Base-by-base conservation (phyloP, 2,888 invertebrate genomes). In the Emesis furor region DNA sequence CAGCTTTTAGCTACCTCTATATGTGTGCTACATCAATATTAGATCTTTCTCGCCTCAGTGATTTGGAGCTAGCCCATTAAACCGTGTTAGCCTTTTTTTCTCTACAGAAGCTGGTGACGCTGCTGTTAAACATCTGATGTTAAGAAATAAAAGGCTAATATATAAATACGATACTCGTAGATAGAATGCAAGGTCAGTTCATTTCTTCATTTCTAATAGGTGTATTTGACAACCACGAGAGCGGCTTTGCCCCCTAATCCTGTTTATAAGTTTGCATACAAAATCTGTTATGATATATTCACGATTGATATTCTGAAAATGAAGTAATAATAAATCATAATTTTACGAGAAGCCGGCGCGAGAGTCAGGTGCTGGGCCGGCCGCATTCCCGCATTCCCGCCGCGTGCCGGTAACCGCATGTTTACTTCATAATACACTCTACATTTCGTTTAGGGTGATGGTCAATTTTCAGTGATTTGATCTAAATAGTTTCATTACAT, bases 371-470 rank as follows among this genome's bases (percentile, higher is more conserved):
- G 2, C 10, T 2, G 62, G 32, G 12, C n/a, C n/a, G n/a, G n/a
- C n/a, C n/a, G n/a, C n/a, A n/a, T n/a, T n/a, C n/a, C n/a, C n/a
- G n/a, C n/a, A 65, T 65, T 65, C 32, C 65, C 32, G 1, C 30
- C 65, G 32, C 65, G 65, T 65, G 30, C 30, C 30, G 62, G 65
- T 32, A 32, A 32, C 14, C 30, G 65, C 65, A 32, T 65, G 65
- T 65, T 65, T 65, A 65, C 65, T 65, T 65, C 30, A 62, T 62
- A 30, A 62, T 62, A 62, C 17, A 30, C 30, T 62, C 8, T 30
- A 32, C 32, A 62, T 62, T 62, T 14, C 46, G 14, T 46, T 46
- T 46, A 46, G 14, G 14, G 14, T 14, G 14, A 46, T 46, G 46
- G 46, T 46, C 46, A 14, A n/a, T 4, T 46, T 46, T 46, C 3